phyloP scores from a whole-genome alignment of 2,113 vertebrate species.

The Ciconia stormi region DNA sequence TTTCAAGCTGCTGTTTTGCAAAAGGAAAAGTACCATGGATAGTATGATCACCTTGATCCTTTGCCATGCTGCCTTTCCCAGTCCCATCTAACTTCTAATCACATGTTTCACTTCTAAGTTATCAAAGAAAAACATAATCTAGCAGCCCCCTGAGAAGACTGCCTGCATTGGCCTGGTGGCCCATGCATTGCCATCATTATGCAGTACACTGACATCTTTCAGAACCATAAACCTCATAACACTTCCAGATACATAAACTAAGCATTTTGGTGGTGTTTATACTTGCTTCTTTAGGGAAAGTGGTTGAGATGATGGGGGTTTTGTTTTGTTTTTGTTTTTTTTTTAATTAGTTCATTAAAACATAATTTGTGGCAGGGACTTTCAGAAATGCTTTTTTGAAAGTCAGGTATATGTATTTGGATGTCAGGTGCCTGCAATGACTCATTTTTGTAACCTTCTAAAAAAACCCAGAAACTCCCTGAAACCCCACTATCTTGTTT shows the following conservation, averaged over 20 bases:
- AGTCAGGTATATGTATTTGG: not conserved
- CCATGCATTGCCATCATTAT: not conserved
- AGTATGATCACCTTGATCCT: not conserved
- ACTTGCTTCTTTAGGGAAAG: not conserved
- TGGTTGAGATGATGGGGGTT: accelerated
- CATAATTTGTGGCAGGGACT: not conserved
- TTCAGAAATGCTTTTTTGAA: not conserved
- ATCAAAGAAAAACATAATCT: not conserved
- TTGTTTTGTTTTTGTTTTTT: not conserved
- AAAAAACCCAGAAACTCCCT: not conserved
- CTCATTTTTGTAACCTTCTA: not conserved
- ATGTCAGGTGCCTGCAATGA: not conserved
- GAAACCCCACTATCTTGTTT: not conserved
- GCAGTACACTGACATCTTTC: not conserved
- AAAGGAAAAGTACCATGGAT: not conserved
- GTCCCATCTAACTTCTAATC: not conserved
- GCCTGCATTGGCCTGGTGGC: not conserved
- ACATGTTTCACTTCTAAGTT: not conserved
- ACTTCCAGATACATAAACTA: not conserved
- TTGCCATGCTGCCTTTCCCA: not conserved
- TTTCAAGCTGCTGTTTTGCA: not conserved
- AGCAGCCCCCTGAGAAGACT: not conserved
- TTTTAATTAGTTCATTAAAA: not conserved
- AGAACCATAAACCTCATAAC: not conserved
- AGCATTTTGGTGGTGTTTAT: not conserved